Base-by-base conservation (phyloP, 1,140 invertebrate species). In the Matsumurasca onukii region DNA sequence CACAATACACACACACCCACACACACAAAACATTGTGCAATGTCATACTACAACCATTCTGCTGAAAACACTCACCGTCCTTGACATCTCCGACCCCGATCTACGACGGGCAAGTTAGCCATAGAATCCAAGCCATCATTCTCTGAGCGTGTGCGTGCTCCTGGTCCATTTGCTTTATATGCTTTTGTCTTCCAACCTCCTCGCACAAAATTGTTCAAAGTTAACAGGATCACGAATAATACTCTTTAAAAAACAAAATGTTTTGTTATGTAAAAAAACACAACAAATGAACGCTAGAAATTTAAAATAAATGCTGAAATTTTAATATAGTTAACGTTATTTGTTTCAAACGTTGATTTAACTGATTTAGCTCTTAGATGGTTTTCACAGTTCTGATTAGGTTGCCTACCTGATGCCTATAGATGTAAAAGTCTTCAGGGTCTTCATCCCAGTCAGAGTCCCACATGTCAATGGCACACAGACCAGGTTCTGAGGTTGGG, bases 141-240 rank as follows among this genome's bases (percentile, higher is more conserved):
- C 81, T 97, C 95, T 15, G 94, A 97, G 70, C 93, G 87, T 49
- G 94, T 92, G 79, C 94, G 94, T 34, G 78, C 76, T 12, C 81
- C 79, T n/a, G 55, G 34, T 63, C 83, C 77, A 59, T 82, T 83
- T 0, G 76, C 82, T 62, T 80, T 83, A 71, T 79, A 80, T 3
- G 80, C 79, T 73, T 86, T 86, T 1, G 88, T 88, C 74, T 87
- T 86, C 90, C 90, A 93, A 0, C 90, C 89, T 68, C 92, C 90
- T 31, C 92, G 86, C 12, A 92, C 88, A 77, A 92, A 96, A 76
- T 91, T 93, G 76, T 93, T 92, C n/a, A n/a, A 97, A 81, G 80
- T 95, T 96, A 17, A 93, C 89, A 79, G 95, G 95, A 82, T 98
- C 95, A 77, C 94, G 97, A 71, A 97, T 85, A 48, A 95, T 86